These are phyloP conservation scores for Hestina assimilis DNA, from an alignment of 1,140 invertebrate genomes.

Conservation along the genomic window DNA sequence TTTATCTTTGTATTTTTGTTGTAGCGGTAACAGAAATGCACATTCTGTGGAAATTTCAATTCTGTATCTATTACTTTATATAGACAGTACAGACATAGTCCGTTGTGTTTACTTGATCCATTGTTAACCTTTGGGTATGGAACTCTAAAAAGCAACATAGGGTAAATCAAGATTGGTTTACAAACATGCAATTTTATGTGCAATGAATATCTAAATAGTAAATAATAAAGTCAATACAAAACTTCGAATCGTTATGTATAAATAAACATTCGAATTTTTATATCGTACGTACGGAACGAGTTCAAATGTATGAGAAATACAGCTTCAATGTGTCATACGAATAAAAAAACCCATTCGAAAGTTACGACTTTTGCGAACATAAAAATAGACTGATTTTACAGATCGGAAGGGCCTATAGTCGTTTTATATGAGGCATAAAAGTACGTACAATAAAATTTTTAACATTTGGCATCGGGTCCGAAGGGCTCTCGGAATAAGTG, in stretches of 20 bases:
- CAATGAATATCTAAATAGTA: conserved; percentile 20
- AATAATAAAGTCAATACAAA: no score
- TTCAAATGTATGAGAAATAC: conserved; percentile 23
- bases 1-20: no score
- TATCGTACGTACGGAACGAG: conserved; percentile 5
- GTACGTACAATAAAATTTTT: conserved; percentile 61
- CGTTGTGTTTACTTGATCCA: no score
- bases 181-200: conserved; percentile 6
- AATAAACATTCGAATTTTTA: conserved; percentile 13
- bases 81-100: no score
- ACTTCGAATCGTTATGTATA: no score
- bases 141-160: no score
- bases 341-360: conserved; percentile 66
- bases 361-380: conserved; percentile 55
- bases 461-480: conserved; percentile 37
- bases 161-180: no score
- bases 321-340: conserved; percentile 47
- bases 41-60: no score
- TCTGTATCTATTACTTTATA: no score
- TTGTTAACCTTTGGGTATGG: no score
- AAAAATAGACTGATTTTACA: conserved; percentile 71
- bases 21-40: no score
- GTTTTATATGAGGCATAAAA: conserved; percentile 62
- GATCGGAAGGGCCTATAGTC: conserved; percentile 56
- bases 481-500: conserved; percentile 8